Percentiles rank a stretch among this genome's conserved stretches.
These are phyloP conservation scores for Paramacrobiotus metropolitanus DNA, from an alignment of 1,140 invertebrate species.

Conservation along the genomic window DNA sequence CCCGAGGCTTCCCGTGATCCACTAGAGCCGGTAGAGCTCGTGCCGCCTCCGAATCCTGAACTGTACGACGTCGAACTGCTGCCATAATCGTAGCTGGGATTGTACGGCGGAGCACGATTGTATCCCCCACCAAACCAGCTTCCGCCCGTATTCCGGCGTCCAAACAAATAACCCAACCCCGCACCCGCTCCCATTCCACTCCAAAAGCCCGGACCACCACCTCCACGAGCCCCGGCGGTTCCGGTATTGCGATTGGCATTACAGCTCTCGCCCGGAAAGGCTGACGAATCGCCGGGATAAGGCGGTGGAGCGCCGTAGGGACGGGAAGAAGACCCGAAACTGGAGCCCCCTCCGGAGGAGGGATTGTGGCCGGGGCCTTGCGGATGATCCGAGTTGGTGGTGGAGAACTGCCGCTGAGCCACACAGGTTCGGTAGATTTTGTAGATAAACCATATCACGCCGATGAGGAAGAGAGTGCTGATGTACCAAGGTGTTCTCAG, in stretches of 20 bases:
- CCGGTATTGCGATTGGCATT: not conserved
- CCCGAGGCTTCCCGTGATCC: not conserved
- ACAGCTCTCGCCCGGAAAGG: not conserved
- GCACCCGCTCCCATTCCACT: not conserved
- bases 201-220: not conserved
- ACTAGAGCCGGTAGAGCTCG: too few relatives aligned
- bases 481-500: slow-evolving; percentile 11
- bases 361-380: not conserved
- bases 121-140: not conserved
- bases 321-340: not conserved
- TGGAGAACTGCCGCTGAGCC: slow-evolving; percentile 2
- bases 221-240: not conserved
- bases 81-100: not conserved
- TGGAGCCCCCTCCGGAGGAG: not conserved
- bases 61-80: not conserved
- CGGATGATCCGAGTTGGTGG: not conserved
- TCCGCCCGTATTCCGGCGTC: not conserved
- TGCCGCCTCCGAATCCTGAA: not conserved
- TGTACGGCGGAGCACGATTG: not conserved
- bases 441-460: slow-evolving; percentile 22
- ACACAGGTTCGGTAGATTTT: slow-evolving; percentile 27
- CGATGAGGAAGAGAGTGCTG: slow-evolving; percentile 18
- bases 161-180: not conserved
- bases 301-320: not conserved
- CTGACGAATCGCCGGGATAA: not conserved